phyloP scores from a whole-genome alignment of 2,797 vertebrate species.

The Sternarchorhynchus goeldii region DNA sequence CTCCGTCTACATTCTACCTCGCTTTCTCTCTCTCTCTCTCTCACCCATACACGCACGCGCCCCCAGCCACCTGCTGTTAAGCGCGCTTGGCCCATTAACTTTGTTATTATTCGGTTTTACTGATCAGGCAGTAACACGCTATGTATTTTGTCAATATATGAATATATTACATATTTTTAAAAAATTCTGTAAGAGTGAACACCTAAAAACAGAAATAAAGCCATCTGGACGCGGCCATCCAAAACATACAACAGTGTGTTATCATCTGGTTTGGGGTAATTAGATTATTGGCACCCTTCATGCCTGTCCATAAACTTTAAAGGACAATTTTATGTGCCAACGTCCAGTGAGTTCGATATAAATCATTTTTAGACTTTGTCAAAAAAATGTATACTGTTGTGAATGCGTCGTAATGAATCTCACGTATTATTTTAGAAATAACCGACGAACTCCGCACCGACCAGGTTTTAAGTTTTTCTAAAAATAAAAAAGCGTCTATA shows the following conservation, averaged over 20 bases:
- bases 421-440: too few species aligned
- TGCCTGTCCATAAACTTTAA: background rate
- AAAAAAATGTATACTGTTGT: too few species aligned
- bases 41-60: background rate
- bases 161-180: background rate
- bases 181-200: too few species aligned
- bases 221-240: constrained; percentile 7
- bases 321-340: background rate
- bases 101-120: constrained; percentile 5
- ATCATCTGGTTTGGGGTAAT: background rate
- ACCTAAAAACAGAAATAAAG: background rate
- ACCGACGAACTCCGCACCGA: too few species aligned
- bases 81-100: background rate
- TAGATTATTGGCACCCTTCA: background rate
- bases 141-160: background rate
- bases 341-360: background rate
- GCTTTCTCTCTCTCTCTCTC: constrained; percentile 7
- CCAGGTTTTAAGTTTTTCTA: too few species aligned
- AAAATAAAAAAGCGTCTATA: too few species aligned
- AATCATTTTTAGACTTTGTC: too few species aligned
- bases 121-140: background rate
- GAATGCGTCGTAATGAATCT: too few species aligned
- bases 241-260: background rate
- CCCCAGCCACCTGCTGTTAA: background rate
- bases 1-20: background rate